Base-by-base conservation (phyloP, 2,113 vertebrate species). In the Ondatra zibethicus region DNA sequence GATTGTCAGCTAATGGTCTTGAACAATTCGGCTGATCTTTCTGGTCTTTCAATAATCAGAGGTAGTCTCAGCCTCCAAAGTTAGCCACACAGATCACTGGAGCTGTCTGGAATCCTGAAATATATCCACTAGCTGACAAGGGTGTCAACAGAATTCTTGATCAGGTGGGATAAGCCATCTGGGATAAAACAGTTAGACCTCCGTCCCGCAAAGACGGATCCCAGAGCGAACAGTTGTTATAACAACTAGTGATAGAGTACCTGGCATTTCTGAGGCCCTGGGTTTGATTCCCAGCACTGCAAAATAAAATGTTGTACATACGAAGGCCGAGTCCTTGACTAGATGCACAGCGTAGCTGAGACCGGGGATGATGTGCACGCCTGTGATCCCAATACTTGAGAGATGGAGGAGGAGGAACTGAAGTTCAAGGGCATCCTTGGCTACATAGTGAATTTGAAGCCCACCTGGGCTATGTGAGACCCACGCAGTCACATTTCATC, bases 41-140 rank as follows among this genome's bases (percentile, higher is more conserved):
- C 52, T 76, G 31, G 86, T 45, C 52, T 31, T 88, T 95, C 33
- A 52, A 70, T 84, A 84, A 17, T 80, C 94, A 94, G 63, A 92
- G 70, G 50, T 27, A 66, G 50, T 73, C 61, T 33, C 45, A 92
- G 58, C 45, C 55, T 63, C 68, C 78, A 86, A 55, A 72, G 61
- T 95, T 93, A 70, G 86, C 88, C 33, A 89, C 23, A 70, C 31
- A 50, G 58, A 65, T 93, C 70, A 92, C 7, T 84, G 85, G 47
- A 93, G 73, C n/a, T 55, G 11, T 93, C 45, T 91, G 70, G 61
- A 91, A 52, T 89, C 52, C 84, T 93, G 27, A 84, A 95, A 50
- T 84, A 87, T 82, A 94, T 75, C n/a, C 42, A 63, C 63, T 76
- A 17, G 52, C 89, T 94, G 85, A 58, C 61, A 85, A 25, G 9